phyloP scores from a whole-genome alignment of 2,888 invertebrate genomes.

The Drosophila affinis region DNA sequence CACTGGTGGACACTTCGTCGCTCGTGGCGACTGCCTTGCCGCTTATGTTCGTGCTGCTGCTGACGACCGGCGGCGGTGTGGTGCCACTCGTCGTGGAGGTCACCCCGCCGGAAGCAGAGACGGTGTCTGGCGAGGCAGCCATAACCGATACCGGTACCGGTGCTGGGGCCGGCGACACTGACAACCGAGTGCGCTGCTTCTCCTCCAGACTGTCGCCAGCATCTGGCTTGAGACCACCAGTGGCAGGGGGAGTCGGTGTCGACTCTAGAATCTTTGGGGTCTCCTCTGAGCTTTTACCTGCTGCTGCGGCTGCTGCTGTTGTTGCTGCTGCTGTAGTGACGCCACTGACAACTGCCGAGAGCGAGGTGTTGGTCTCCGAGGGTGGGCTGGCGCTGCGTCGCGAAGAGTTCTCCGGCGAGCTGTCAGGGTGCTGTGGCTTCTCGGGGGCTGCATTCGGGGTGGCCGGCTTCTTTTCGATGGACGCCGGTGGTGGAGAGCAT shows the following conservation, averaged over 20 bases:
- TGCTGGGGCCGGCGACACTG: slow-evolving; percentile 29
- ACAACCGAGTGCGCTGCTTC: slow-evolving; percentile 34
- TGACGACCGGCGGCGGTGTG: slow-evolving; percentile 82
- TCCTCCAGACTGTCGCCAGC: slow-evolving; percentile 23
- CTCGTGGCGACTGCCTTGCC: slow-evolving; percentile 37
- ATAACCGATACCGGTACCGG: slow-evolving; percentile 2
- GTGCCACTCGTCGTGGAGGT: slow-evolving; percentile 82
- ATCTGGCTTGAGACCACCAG: slow-evolving; percentile 16
- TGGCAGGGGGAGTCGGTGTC: slow-evolving; percentile 22
- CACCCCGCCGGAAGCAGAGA: slow-evolving; percentile 73
- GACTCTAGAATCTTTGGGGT: slow-evolving; percentile 55
- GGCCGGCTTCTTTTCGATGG: slow-evolving; percentile 67
- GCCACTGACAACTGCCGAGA: slow-evolving; percentile 26
- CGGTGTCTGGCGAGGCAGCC: slow-evolving; percentile 51
- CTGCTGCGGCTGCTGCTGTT: slow-evolving; percentile 10
- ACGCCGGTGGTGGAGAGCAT: slow-evolving; percentile 62
- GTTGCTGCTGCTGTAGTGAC: slow-evolving; percentile 1
- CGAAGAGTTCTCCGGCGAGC: slow-evolving; percentile 65
- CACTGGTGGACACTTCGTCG: slow-evolving; percentile 82
- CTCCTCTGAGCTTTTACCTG: slow-evolving; percentile 38
- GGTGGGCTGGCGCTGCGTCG: slow-evolving; percentile 71
- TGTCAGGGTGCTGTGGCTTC: slow-evolving; percentile 63
- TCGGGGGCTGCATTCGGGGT: slow-evolving; percentile 56
- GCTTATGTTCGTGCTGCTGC: slow-evolving; percentile 81
- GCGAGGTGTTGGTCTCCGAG: slow-evolving; percentile 62